A percentile compares a stretch with the other conserved stretches of the same genome.
Conservation (phyloP, 2,113 vertebrate genomes). For the Hyperoodon ampullatus region DNA sequence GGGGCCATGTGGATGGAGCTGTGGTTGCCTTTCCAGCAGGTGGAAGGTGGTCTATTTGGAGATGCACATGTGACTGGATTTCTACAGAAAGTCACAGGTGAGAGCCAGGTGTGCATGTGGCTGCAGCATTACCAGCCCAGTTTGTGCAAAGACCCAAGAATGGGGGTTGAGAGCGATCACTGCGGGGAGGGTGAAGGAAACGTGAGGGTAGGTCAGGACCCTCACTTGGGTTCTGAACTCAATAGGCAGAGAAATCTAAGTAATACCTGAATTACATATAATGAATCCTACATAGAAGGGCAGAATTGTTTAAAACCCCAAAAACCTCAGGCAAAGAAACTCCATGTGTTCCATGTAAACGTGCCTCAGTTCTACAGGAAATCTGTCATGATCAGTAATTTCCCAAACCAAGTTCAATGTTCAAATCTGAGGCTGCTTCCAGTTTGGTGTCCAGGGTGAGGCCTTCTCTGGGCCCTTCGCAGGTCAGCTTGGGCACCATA, state of each 20-base stretch:
- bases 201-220: rapidly evolving
- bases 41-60: not conserved
- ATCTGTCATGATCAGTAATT: no score
- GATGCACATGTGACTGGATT: not conserved
- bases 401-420: not conserved
- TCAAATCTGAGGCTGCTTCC: not conserved
- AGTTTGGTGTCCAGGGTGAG: no score
- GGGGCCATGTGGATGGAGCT: rapidly evolving
- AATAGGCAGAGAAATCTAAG: not conserved
- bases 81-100: not conserved
- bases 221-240: not conserved
- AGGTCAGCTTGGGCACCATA: rapidly evolving
- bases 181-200: rapidly evolving
- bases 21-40: not conserved
- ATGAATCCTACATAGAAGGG: not conserved
- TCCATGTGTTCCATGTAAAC: not conserved
- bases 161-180: rapidly evolving
- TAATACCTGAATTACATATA: rapidly evolving
- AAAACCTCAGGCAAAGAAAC: no score
- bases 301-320: not conserved
- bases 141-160: not conserved
- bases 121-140: rapidly evolving
- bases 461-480: not conserved
- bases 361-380: not conserved
- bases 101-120: not conserved